Percentiles rank a stretch among this genome's conserved stretches.
These are phyloP conservation scores for Pseudochirops cupreus DNA, from an alignment of 2,797 vertebrate genomes.

Conservation along the genomic window DNA sequence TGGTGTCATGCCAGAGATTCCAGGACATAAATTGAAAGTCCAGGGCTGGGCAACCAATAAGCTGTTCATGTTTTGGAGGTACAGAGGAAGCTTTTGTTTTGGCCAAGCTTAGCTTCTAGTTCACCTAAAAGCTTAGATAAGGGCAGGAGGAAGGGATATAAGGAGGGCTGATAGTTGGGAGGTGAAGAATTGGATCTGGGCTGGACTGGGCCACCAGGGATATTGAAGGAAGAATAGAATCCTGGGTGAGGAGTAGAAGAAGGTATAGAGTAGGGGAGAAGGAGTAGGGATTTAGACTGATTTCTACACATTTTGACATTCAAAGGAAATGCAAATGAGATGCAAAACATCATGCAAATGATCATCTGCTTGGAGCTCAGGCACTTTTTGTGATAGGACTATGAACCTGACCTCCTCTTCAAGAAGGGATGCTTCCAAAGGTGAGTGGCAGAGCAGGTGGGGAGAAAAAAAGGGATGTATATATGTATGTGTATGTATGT, in stretches of 20 bases:
- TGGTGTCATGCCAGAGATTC: constrained; percentile 71
- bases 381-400: constrained; percentile 38
- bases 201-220: not conserved
- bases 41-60: constrained; percentile 67
- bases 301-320: constrained; percentile 62
- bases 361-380: constrained; percentile 55
- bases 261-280: not conserved
- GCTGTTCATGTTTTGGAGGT: constrained; percentile 64
- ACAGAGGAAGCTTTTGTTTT: not conserved
- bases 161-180: not conserved
- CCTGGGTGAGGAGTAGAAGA: not conserved
- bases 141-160: not conserved
- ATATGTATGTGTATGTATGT: not conserved
- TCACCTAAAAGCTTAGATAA: not conserved
- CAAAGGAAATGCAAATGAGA: constrained; percentile 34
- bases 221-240: not conserved
- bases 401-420: constrained; percentile 37
- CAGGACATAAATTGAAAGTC: constrained; percentile 67
- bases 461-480: not conserved
- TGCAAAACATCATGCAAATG: constrained; percentile 62
- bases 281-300: constrained; percentile 42
- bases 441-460: constrained; percentile 13
- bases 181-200: not conserved
- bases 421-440: constrained; percentile 39
- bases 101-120: not conserved